These are phyloP conservation scores for Danionella dracula DNA, from an alignment of 2,797 vertebrate species.

Conservation along the genomic window DNA sequence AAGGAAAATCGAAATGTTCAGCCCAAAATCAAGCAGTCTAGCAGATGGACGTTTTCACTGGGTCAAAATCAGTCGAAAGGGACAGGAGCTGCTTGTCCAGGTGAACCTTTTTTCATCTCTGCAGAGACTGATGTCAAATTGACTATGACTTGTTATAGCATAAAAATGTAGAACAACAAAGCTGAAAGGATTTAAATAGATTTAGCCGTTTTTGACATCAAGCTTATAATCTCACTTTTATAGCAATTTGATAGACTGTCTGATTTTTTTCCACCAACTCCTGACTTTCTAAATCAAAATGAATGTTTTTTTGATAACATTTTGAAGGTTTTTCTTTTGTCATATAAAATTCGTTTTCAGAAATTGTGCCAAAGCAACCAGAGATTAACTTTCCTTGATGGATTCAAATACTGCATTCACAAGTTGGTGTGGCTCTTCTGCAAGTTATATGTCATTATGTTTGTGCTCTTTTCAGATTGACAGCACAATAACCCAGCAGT, in stretches of 20 bases:
- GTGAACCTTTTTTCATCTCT: conserved; percentile 59
- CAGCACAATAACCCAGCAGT: conserved; percentile 80
- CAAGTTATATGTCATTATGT: background rate
- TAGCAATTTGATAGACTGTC: no score
- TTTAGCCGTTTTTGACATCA: no score
- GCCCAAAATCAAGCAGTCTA: conserved; percentile 72
- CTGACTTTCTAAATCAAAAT: background rate
- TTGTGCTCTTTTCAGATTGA: conserved; percentile 77
- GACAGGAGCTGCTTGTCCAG: conserved; percentile 80
- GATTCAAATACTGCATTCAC: background rate
- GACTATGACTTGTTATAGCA: no score
- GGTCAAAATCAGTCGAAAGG: conserved; percentile 80
- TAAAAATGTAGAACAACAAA: no score
- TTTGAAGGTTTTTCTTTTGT: background rate
- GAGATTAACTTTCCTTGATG: background rate
- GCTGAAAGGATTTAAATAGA: no score
- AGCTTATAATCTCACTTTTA: no score
- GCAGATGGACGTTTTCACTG: conserved; percentile 82
- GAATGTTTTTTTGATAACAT: background rate
- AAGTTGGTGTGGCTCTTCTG: background rate
- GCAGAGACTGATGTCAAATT: background rate
- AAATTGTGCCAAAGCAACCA: background rate
- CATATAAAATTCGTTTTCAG: background rate
- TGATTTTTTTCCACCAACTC: background rate
- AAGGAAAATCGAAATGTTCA: conserved; percentile 75